phyloP scores from a whole-genome alignment of 2,113 vertebrate species.

The Pandion haliaetus region DNA sequence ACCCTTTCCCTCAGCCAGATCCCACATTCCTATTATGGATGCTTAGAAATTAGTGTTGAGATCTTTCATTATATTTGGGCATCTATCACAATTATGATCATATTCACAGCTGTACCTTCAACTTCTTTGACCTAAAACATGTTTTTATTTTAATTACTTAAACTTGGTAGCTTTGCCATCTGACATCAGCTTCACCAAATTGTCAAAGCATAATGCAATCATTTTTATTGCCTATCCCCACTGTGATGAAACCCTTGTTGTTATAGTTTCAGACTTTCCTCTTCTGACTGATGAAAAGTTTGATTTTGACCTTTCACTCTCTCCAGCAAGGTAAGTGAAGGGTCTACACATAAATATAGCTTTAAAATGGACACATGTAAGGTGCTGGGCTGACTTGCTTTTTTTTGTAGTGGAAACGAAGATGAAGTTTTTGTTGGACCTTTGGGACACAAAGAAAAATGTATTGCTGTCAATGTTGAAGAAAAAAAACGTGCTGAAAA shows the following conservation, averaged over 20 bases:
- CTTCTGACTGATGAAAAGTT: constrained; percentile 78
- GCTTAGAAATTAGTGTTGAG: not conserved
- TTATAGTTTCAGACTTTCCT: constrained; percentile 41
- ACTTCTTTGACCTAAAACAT: not conserved
- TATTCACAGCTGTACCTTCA: not conserved
- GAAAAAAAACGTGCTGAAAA: not conserved
- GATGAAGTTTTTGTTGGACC: constrained; percentile 89
- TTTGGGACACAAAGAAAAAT: constrained; percentile 76
- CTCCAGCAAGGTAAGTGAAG: constrained; percentile 72
- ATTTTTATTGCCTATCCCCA: not conserved
- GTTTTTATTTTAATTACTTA: not conserved
- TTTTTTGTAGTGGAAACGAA: constrained; percentile 73
- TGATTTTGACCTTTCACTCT: constrained; percentile 80
- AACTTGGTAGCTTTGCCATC: not conserved
- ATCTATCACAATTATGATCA: not conserved
- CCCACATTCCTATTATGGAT: not conserved
- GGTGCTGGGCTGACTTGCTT: not conserved
- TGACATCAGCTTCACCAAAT: not conserved
- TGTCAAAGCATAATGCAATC: not conserved
- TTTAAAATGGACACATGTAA: not conserved
- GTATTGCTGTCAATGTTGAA: constrained; percentile 66
- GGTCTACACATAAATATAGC: not conserved
- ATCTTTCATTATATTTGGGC: not conserved
- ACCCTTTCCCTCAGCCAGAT: not conserved
- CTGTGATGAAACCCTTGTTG: not conserved